Conservation (phyloP, 2,113 vertebrate species). For the Menura novaehollandiae region DNA sequence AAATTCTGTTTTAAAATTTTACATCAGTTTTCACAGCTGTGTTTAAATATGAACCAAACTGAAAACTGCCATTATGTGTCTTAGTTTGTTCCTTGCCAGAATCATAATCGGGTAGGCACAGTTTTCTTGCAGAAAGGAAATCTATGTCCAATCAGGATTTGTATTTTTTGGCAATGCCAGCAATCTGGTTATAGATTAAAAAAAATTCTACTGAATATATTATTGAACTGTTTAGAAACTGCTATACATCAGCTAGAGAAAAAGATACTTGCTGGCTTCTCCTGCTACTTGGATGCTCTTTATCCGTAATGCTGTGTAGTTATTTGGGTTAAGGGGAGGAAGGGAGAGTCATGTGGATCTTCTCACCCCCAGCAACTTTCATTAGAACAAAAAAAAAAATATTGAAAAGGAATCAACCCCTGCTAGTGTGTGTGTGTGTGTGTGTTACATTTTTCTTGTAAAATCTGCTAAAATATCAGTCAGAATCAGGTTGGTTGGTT, state of each 20-base stretch:
- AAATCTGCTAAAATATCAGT: slow-evolving; percentile 30
- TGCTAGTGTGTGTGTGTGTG: not conserved
- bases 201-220: not conserved
- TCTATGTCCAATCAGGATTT: not conserved
- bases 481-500: slow-evolving; percentile 29
- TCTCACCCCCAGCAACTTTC: not conserved
- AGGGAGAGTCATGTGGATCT: not conserved
- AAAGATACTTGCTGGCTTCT: not conserved
- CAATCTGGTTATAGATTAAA: not conserved
- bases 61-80: not conserved
- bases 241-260: not conserved
- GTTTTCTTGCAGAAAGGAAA: not conserved
- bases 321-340: not conserved
- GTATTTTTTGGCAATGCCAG: not conserved
- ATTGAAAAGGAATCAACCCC: not conserved
- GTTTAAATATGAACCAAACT: not conserved
- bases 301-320: not conserved
- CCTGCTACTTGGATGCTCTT: not conserved
- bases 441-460: not conserved
- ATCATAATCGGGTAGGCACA: not conserved
- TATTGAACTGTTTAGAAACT: not conserved
- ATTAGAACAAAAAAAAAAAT: not conserved
- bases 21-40: not conserved
- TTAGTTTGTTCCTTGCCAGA: not conserved
- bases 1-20: not conserved